Evolutionary conservation across 1,140 invertebrate genomes (phyloP), one percentile per base, ranked within the genome.

Genomic region (Heliconius nattereri): DNA sequence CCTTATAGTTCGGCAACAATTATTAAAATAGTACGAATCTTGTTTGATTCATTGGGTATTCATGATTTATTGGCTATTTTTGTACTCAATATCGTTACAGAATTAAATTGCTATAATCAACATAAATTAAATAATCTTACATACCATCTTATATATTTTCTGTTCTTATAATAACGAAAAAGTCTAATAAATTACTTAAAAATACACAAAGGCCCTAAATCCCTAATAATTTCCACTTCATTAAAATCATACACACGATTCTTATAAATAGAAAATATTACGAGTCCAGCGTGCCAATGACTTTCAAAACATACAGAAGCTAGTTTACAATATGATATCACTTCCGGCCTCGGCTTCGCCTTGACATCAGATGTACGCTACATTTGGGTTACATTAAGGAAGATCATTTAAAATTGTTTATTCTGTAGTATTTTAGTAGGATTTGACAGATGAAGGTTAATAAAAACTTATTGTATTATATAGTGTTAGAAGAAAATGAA

Each of bases 311-410:
- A 71, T 75, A n/a, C 70, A 71, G 78, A 76, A 77, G 71, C 79
- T 73, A 66, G 81, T 82, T 79, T 72, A 78, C 70, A 73, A 49
- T 76, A 13, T 82, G 78, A 82, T 45, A 72, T 82, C 81, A 82
- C 81, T 82, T 82, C 81, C 81, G 81, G 54, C 73, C 73, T 35
- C 78, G 73, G 7, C 13, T 71, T 75, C 29, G 66, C 60, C 78
- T 37, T 52, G 74, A 79, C 74, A 76, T 79, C 78, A 70, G 73
- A 76, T 40, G 40, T 70, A 70, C 66, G 37, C 37, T 72, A 71
- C 52, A 75, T 75, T 74, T 75, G 72, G 32, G 35, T 26, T 76
- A 71, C 57, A 66, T 40, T 70, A 16, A 19, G 57, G 60, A 76
- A 76, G 23, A 23, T 45, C 23, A 23, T 78, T 78, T 49, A 76